Percentiles rank a stretch among this genome's conserved stretches.
phyloP scores from a whole-genome alignment of 2,113 vertebrate genomes.

The Strix uralensis region DNA sequence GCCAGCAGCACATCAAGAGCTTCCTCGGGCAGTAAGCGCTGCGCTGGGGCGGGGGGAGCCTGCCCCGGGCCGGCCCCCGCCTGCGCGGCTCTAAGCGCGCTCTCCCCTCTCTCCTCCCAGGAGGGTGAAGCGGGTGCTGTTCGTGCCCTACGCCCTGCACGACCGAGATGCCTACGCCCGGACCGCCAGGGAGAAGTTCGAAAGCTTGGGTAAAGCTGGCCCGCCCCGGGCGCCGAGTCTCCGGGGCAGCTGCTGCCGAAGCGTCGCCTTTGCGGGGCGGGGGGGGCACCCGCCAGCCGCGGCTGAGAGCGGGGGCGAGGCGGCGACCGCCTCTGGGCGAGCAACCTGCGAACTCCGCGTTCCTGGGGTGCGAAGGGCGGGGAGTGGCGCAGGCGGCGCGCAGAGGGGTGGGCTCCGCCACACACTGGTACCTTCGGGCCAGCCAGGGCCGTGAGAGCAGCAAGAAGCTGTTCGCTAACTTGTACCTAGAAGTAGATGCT shows the following conservation, averaged over 20 bases:
- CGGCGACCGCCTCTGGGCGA: not conserved
- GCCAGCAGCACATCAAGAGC: constrained; percentile 71
- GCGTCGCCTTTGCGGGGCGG: not conserved
- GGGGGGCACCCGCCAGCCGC: not conserved
- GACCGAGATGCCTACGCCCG: constrained; percentile 79
- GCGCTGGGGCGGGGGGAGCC: not conserved
- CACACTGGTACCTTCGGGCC: not conserved
- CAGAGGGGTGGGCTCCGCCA: not conserved
- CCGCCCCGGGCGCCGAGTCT: not conserved
- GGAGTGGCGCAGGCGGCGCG: not conserved
- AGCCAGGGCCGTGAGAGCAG: accelerated
- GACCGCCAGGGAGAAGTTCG: constrained; percentile 78
- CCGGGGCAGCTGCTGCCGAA: not conserved
- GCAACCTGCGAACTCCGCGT: not conserved
- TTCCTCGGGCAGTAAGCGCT: constrained; percentile 73
- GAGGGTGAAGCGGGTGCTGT: constrained; percentile 78
- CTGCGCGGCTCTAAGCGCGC: not conserved
- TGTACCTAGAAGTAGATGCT: too few species aligned
- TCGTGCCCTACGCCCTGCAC: constrained; percentile 84
- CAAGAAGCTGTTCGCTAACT: accelerated
- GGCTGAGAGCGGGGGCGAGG: not conserved
- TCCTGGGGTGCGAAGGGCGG: not conserved
- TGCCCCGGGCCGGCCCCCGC: not conserved
- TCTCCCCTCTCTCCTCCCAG: constrained; percentile 38
- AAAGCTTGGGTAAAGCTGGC: constrained; percentile 72